Base-by-base conservation (phyloP, 2,888 invertebrate genomes). In the Acleris sparsana region DNA sequence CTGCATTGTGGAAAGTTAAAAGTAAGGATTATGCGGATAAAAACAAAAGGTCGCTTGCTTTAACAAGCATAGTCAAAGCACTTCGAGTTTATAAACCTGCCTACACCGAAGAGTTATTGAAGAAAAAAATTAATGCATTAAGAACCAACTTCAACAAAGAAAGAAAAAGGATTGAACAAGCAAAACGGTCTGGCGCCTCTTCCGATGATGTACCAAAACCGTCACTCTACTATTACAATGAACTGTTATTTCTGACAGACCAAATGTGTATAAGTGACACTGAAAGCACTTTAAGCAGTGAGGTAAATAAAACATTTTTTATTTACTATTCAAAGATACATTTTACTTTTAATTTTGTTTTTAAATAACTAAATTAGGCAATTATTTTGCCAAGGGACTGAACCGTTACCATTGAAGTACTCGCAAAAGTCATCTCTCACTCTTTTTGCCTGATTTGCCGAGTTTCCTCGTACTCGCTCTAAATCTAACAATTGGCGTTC, bases 241-340 rank as follows among this genome's bases (percentile, higher is more conserved):
- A 67, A 66, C 63, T 68, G 63, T 63, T 68, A 53, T 71, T 66
- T 61, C 64, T 70, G 60, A 52, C 65, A 64, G 70, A 70, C 57
- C 69, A 70, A 69, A 69, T 70, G 63, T 67, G 67, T 67, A 70
- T 65, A 70, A 65, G 69, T 69, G 64, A 69, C 62, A 67, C 69
- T 69, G 67, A 69, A 67, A 69, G 65, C 62, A 70, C 67, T 70
- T 67, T 67, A 67, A 69, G 65, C 67, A 67, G 67, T 70, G 69
- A 65, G 64, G 64, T 68, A 67, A 67, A 65, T n/a, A n/a, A n/a
- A n/a, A 60, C 65, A 66, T 62, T 65, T 65, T 68, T 65, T 69
- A 64, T 65, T 68, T 68, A 53, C 68, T 39, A 68, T 64, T 62
- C 62, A 60, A 46, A 46, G 46, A 46, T 46, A 46, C 46, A 60